Evolutionary conservation across 2,113 vertebrate species (phyloP).

Genomic region (Colistium nudipinnis): DNA sequence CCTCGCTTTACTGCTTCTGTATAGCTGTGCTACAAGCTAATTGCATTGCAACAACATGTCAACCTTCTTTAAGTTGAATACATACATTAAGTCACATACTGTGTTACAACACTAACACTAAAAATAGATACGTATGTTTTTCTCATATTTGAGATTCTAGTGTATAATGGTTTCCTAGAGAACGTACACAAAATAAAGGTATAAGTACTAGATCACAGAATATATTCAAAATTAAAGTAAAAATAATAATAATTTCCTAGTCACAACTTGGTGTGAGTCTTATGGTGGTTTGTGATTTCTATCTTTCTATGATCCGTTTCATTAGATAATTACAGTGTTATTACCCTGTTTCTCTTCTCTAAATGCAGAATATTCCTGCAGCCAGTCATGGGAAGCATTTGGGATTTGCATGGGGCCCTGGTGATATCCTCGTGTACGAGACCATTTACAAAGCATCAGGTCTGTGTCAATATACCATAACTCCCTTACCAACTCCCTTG

Average conservation of each 20-base stretch:
- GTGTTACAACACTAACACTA: neutral
- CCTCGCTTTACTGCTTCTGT: neutral
- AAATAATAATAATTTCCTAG: too few relatives aligned
- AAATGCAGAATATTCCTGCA: slow-evolving; percentile 85
- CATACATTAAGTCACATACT: neutral
- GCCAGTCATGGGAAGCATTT: slow-evolving; percentile 85
- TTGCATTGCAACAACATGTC: neutral
- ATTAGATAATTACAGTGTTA: neutral
- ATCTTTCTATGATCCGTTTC: neutral
- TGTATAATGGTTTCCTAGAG: neutral
- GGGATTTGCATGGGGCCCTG: slow-evolving; percentile 94
- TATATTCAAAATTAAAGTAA: too few relatives aligned
- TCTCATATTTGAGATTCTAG: neutral
- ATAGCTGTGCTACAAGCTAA: slow-evolving; percentile 43
- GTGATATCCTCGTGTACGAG: slow-evolving; percentile 91
- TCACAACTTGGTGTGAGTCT: too few relatives aligned
- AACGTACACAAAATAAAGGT: neutral
- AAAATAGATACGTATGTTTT: neutral
- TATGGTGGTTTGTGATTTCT: too few relatives aligned
- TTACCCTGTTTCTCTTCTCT: neutral
- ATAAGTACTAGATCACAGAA: too few relatives aligned
- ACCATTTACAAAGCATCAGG: slow-evolving; percentile 83
- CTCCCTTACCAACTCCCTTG: too few relatives aligned
- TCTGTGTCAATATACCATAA: slow-evolving; percentile 38
- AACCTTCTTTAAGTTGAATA: neutral